These are phyloP conservation scores for Eleginops maclovinus DNA, from an alignment of 2,113 vertebrate species.

Conservation along the genomic window DNA sequence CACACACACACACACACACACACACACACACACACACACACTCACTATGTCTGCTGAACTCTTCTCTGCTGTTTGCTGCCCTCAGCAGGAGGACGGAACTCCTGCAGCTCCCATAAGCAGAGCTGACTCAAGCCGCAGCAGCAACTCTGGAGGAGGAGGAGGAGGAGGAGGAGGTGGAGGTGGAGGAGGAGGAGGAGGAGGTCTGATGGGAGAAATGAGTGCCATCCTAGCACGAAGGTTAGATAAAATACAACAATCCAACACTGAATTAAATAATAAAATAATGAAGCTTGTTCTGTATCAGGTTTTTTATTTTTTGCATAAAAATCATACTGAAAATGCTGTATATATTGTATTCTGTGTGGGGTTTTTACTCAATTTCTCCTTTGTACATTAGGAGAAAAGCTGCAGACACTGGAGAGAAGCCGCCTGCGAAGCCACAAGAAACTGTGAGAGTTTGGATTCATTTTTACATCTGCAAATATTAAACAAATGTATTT, in stretches of 20 bases:
- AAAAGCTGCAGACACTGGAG: slow-evolving; percentile 88
- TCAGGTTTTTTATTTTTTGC: not conserved
- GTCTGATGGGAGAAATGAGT: slow-evolving; percentile 93
- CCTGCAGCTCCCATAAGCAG: slow-evolving; percentile 68
- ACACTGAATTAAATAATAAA: not conserved
- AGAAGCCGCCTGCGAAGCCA: slow-evolving; percentile 82
- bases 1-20: not conserved
- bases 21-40: not conserved
- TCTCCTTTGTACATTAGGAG: slow-evolving; percentile 79
- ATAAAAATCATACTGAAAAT: not conserved
- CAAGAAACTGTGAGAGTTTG: slow-evolving; percentile 85
- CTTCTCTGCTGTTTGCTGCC: slow-evolving; percentile 59
- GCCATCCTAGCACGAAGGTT: slow-evolving; percentile 92
- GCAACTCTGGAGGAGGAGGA: slow-evolving; percentile 79
- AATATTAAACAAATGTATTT: not conserved
- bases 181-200: slow-evolving; percentile 67
- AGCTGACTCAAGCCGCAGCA: slow-evolving; percentile 82
- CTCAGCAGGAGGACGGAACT: slow-evolving; percentile 83
- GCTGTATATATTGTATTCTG: not conserved
- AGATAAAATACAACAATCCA: not conserved
- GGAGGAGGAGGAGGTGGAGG: slow-evolving; percentile 21
- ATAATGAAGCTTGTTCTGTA: not conserved
- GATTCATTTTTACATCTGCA: not conserved
- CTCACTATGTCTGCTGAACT: not conserved
- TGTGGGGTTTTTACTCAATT: not conserved